A percentile compares a stretch with the other conserved stretches of the same genome.
phyloP scores from a whole-genome alignment of 1,140 invertebrate species.

The Drosophila nigrodunni region DNA sequence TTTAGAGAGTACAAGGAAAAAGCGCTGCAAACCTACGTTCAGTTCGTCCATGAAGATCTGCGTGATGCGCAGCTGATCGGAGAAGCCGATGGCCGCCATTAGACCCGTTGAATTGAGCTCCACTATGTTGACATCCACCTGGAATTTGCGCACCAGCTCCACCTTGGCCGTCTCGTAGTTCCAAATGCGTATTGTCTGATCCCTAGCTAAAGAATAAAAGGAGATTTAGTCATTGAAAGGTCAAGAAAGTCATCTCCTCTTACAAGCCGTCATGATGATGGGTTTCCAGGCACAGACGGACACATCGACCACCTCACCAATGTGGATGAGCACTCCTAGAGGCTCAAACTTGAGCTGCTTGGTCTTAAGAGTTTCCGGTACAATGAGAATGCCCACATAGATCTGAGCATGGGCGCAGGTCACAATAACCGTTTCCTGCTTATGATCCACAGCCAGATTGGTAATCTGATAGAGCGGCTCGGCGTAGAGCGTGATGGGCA shows the following conservation, averaged over 20 bases:
- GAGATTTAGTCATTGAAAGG: background rate
- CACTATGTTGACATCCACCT: conserved; percentile 91
- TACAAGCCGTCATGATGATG: conserved; percentile 93
- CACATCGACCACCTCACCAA: conserved; percentile 90
- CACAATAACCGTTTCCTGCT: conserved; percentile 86
- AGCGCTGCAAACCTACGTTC: conserved; percentile 86
- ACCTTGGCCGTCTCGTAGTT: conserved; percentile 93
- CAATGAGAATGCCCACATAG: conserved; percentile 86
- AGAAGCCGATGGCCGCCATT: conserved; percentile 95
- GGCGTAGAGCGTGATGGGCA: conserved; percentile 85
- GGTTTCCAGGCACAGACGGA: conserved; percentile 95
- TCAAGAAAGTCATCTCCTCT: conserved; percentile 31
- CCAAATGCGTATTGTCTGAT: conserved; percentile 94
- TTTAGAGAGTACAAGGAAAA: background rate
- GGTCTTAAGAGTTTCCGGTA: conserved; percentile 82
- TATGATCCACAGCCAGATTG: conserved; percentile 85
- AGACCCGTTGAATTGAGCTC: conserved; percentile 93
- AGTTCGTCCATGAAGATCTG: conserved; percentile 95
- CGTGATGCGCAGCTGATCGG: conserved; percentile 94
- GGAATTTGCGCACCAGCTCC: conserved; percentile 92
- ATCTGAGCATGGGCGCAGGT: conserved; percentile 87
- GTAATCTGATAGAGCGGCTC: conserved; percentile 85
- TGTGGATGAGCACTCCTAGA: conserved; percentile 91
- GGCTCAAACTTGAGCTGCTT: conserved; percentile 85
- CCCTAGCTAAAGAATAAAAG: conserved; percentile 84